phyloP scores from a whole-genome alignment of 2,888 invertebrate genomes.

The Eristalis intricaria region DNA sequence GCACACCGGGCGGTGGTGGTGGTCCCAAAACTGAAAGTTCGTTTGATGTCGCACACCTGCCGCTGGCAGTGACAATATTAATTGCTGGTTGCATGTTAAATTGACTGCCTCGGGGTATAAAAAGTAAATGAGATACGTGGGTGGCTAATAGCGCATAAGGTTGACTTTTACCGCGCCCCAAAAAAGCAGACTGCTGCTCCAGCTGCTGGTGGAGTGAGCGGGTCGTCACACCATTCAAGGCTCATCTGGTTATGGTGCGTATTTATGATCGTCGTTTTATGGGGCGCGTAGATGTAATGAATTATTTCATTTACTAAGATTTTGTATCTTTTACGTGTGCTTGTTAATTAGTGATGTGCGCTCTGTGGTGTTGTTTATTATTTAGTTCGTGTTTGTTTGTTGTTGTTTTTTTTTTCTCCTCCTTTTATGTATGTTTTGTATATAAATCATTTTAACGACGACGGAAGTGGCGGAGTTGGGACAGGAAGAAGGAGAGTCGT shows the following conservation, averaged over 20 bases:
- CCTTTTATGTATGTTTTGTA: background rate
- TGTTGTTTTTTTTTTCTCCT: background rate
- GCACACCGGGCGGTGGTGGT: background rate
- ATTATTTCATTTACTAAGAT: conserved; percentile 27
- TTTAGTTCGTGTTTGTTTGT: background rate
- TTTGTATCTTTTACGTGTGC: conserved; percentile 7
- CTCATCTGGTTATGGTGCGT: background rate
- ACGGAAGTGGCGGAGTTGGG: background rate
- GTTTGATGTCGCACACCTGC: conserved; percentile 33
- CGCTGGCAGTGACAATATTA: conserved; percentile 36
- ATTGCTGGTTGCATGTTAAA: conserved; percentile 45
- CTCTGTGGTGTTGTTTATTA: background rate
- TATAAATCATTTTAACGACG: background rate
- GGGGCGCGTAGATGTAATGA: conserved; percentile 16
- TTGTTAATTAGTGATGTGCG: background rate
- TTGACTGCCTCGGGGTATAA: conserved; percentile 38
- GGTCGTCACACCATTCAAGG: background rate
- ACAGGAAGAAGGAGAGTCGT: background rate
- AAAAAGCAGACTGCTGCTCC: background rate
- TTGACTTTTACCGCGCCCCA: conserved; percentile 1
- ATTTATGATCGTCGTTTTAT: conserved; percentile 23
- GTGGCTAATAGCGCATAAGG: conserved; percentile 24
- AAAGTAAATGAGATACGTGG: conserved; percentile 39
- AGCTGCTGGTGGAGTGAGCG: background rate
- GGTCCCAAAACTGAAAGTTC: conserved; percentile 14